Evolutionary conservation across 1,140 invertebrate genomes (phyloP), one percentile per base, ranked within the genome.

Genomic region (Lepidurus packardi): DNA sequence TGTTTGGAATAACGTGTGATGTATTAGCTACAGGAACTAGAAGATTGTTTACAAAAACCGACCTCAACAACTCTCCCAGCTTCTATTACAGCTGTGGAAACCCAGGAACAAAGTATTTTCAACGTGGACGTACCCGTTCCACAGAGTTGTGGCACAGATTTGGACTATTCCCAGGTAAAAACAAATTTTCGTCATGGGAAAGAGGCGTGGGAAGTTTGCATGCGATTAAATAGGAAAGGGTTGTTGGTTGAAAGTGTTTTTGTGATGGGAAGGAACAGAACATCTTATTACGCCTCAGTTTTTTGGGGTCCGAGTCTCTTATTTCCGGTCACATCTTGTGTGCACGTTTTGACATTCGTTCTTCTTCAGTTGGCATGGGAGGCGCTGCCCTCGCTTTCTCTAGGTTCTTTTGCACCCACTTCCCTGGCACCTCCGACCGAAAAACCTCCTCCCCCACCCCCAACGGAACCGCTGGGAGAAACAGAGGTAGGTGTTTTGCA

Each of bases 361-460:
- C 25, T 82, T 83, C 24, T 84, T 83, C 76, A 83, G 86, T 74
- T 85, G 79, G 74, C 42, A 77, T 79, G 75, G 73, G 78, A n/a
- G 42, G 78, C 34, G 79, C 75, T 43, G 78, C 75, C 73, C 75
- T 76, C 45, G 34, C 82, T 80, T 81, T 85, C 86, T 73, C 78
- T 88, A 80, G 84, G 88, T 77, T 65, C 53, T 65, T 65, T 65
- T 65, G 88, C 89, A 16, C 86, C 89, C 11, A 89, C 88, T 78
- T 89, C 86, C 76, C 82, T 92, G 80, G 91, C 93, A 83, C 93
- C 93, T 6, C 93, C 93, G 1, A 94, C 93, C 82, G 92, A 92
- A 82, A 94, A 94, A 84, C 93, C 93, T 73, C 93, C 93, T 16
- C 93, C 93, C n/a, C 92, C 92, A 24, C 92, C 93, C 0, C 87